Base-by-base conservation (phyloP, 2,888 invertebrate genomes). In the Cremastobaeus sp. region DNA sequence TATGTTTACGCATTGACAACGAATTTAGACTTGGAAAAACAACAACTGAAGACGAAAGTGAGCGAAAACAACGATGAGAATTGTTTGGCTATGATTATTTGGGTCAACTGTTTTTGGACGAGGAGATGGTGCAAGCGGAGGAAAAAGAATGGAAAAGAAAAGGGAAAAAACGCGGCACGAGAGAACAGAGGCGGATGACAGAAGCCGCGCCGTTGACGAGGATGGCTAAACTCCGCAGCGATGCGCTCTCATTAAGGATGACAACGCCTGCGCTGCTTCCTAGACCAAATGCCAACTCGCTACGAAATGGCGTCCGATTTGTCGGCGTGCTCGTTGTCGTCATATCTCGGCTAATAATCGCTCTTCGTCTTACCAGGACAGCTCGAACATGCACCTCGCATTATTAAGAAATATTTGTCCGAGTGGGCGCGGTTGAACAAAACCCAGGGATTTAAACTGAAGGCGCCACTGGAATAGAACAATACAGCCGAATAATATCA, bases 211-310 rank as follows among this genome's bases (percentile, higher is more conserved):
- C 77, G 78, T 80, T 81, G 78, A 80, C 77, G 79, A 80, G 81
- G 78, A 66, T 77, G 60, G 74, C 76, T 20, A 69, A 76, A 70
- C 55, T 45, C 30, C 9, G n/a, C 55, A 57, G 77, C 76, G 72
- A 73, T 75, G 80, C 78, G 78, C 74, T 78, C 84, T 85, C 84
- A 85, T 85, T 85, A 85, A 84, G 85, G 84, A 82, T 82, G 84
- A 84, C 85, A 83, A 82, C 83, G 78, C 20, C 48, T 70, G 64
- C 11, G 25, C 57, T 74, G 81, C 83, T 85, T 85, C 85, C 84
- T 84, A 83, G 82, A 85, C 77, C 57, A 75, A 75, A 77, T 77
- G 85, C 85, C 84, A 83, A 83, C 76, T 83, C 82, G 52, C 55
- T 72, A 76, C 79, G 79, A 79, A 75, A 76, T 74, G 47, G 50